Evolutionary conservation across 1,140 invertebrate genomes (phyloP).

Genomic region (Drosophila nasuta): DNA sequence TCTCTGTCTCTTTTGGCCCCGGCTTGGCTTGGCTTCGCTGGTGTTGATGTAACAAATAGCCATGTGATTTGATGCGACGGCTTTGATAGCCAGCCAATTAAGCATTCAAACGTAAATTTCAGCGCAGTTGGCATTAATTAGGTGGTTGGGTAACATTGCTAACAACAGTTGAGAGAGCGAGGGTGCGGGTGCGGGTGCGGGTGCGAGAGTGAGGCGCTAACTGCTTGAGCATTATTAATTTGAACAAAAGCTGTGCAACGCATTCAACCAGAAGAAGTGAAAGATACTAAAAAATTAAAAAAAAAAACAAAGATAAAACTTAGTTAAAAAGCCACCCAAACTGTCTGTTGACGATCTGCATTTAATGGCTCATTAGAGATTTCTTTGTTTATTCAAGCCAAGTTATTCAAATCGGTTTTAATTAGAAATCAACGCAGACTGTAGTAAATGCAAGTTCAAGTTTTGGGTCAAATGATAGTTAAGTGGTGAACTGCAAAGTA

Average conservation of each 20-base stretch:
- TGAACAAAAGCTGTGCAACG: constrained; percentile 12
- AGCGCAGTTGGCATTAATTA: constrained; percentile 76
- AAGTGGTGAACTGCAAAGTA: neutral
- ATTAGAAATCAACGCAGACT: neutral
- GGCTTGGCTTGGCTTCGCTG: constrained; percentile 34
- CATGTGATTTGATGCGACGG: constrained; percentile 81
- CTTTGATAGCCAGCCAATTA: constrained; percentile 78
- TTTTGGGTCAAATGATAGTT: neutral
- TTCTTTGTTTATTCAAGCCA: constrained; percentile 7
- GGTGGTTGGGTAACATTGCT: constrained; percentile 28
- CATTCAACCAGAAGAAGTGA: neutral
- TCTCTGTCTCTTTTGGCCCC: neutral
- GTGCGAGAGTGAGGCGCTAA: constrained; percentile 7
- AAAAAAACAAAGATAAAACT: too few relatives aligned
- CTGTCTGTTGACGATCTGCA: neutral
- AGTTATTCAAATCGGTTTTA: constrained; percentile 17
- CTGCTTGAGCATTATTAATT: constrained; percentile 28
- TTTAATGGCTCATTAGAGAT: constrained; percentile 26
- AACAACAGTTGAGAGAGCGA: neutral
- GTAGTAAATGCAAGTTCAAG: neutral
- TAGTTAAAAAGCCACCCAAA: constrained; percentile 11
- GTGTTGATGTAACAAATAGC: constrained; percentile 80
- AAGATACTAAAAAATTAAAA: neutral
- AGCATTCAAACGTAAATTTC: constrained; percentile 82
- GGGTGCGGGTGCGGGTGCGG: neutral